phyloP scores from a whole-genome alignment of 2,797 vertebrate genomes.

The Takifugu ocellatus region DNA sequence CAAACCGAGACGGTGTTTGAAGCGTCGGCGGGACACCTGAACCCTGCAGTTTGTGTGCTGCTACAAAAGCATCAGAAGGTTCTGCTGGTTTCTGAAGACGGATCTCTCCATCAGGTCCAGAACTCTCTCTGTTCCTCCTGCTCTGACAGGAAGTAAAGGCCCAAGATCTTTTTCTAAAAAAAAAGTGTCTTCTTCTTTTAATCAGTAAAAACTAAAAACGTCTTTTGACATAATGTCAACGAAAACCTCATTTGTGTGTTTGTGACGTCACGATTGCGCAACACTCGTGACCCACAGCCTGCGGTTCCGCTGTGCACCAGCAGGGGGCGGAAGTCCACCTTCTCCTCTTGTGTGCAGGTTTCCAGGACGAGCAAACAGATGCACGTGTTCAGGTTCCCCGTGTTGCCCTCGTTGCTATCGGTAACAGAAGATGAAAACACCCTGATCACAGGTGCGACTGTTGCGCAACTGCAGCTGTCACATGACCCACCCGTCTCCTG shows the following conservation, averaged over 20 bases:
- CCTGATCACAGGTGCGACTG: slow-evolving; percentile 76
- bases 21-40: background rate
- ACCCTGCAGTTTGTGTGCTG: background rate
- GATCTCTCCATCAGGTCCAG: slow-evolving; percentile 65
- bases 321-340: background rate
- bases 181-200: no score
- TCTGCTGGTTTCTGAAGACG: slow-evolving; percentile 66
- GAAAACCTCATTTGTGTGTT: no score
- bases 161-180: no score
- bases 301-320: background rate
- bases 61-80: slow-evolving; percentile 50
- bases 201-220: no score
- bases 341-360: slow-evolving; percentile 61
- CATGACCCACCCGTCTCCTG: no score
- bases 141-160: no score
- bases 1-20: slow-evolving; percentile 44
- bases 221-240: no score
- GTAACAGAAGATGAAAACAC: slow-evolving; percentile 76
- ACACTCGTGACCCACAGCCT: background rate
- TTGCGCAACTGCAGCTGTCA: background rate
- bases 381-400: slow-evolving; percentile 61
- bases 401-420: slow-evolving; percentile 66
- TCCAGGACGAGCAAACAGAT: slow-evolving; percentile 51
- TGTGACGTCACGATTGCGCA: no score
- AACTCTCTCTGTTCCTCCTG: background rate